Evolutionary conservation across 2,113 vertebrate genomes (phyloP), one percentile per base, ranked within the genome.

Genomic region (Echinops telfairi): DNA sequence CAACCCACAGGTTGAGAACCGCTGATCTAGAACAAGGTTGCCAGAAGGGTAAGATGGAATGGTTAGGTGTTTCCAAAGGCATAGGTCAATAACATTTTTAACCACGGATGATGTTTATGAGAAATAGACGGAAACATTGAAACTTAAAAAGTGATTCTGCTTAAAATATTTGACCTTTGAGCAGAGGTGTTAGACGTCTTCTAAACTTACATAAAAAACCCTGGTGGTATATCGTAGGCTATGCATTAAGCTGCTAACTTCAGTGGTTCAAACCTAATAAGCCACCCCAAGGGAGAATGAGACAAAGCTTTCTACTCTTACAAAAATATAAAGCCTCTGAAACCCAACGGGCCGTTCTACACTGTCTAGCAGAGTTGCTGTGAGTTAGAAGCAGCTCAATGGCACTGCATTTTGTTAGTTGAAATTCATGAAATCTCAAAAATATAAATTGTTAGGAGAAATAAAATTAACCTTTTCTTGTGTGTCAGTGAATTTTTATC

Each of bases 391-490:
- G 5, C 47, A 53, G 9, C 10, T 53, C 47, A 53, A 10, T 53
- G 47, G 12, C 47, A 53, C 5, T 53, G 47, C 47, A 14, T 53
- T 53, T 53, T 53, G 47, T 53, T 53, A 53, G 47, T 11, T 53
- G 47, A 53, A 53, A 53, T 7, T 89, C 36, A 19, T 47, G 36
- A 82, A 53, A 75, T 90, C 47, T 94, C 83, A 94, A n/a, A 89
- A 92, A 71, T 14, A 10, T 88, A 58, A 79, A 64, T 84, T 86
- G 16, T 85, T 86, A 82, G 3, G 38, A 83, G 33, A 83, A 85
- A 95, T 91, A 95, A 96, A 94, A 88, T 75, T 82, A 92, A 68
- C 8, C 9, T 80, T 91, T 92, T 94, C 20, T 80, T 90, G 0
- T 71, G 2, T 91, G 31, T 93, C 33, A 25, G 0, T 94, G 84